Percentiles rank a stretch among this genome's conserved stretches.
Conservation (phyloP, 1,140 invertebrate species). For the Drosophila nebulosa region DNA sequence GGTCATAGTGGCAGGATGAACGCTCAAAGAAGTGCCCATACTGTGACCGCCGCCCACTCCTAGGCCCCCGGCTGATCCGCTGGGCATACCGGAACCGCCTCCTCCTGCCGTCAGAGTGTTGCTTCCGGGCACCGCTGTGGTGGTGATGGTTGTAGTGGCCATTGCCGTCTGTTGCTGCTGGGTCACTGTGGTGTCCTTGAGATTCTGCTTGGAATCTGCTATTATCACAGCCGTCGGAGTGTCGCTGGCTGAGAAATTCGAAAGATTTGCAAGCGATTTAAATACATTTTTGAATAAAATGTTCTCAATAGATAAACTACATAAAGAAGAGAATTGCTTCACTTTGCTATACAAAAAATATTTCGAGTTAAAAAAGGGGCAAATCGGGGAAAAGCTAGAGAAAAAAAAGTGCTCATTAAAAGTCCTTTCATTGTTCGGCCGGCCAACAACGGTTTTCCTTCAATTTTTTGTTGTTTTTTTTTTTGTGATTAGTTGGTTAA, state of each 20-base stretch:
- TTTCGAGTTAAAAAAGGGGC: background rate
- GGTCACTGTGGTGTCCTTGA: slow-evolving; percentile 76
- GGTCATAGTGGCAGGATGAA: slow-evolving; percentile 58
- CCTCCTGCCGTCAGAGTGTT: slow-evolving; percentile 28
- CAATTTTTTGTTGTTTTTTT: background rate
- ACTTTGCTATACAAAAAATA: background rate
- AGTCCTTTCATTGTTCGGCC: background rate
- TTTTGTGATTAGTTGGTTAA: background rate
- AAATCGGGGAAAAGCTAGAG: background rate
- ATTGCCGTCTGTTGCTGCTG: slow-evolving; percentile 47
- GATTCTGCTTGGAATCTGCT: slow-evolving; percentile 78
- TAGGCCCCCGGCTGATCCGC: slow-evolving; percentile 38
- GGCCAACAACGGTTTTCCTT: background rate
- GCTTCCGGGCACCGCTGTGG: slow-evolving; percentile 53
- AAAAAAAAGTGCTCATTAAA: slow-evolving; percentile 1
- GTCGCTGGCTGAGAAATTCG: slow-evolving; percentile 60
- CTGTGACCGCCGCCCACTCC: slow-evolving; percentile 40
- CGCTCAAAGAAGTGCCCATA: slow-evolving; percentile 51
- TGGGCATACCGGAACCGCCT: slow-evolving; percentile 20
- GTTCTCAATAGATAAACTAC: background rate
- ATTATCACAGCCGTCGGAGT: slow-evolving; percentile 80
- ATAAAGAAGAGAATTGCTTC: background rate
- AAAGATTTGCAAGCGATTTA: background rate
- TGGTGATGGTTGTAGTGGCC: slow-evolving; percentile 65
- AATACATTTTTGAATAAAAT: background rate